These are phyloP conservation scores for Semicossyphus pulcher DNA, from an alignment of 2,113 vertebrate genomes.

Conservation along the genomic window DNA sequence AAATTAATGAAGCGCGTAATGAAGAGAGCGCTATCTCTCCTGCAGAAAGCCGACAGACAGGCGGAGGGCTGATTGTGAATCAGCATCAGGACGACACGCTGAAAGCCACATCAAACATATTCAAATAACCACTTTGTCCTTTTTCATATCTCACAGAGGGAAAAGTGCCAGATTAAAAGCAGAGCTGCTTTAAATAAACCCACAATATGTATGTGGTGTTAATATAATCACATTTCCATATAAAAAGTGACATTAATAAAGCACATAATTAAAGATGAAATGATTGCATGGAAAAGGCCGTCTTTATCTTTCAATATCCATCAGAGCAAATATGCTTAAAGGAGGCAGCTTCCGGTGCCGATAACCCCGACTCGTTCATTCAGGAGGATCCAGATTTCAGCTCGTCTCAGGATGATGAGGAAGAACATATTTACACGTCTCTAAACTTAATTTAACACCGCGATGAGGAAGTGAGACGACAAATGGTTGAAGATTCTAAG, in stretches of 20 bases:
- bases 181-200: conserved; percentile 66
- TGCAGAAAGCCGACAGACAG: conserved; percentile 70
- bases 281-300: conserved; percentile 70
- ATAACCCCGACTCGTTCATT: conserved; percentile 61
- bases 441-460: too few species aligned
- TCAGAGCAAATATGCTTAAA: conserved; percentile 72
- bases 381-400: neutral
- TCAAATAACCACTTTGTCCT: conserved; percentile 69
- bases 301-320: conserved; percentile 76
- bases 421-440: too few species aligned
- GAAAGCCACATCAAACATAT: conserved; percentile 81
- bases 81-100: conserved; percentile 63
- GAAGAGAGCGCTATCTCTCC: conserved; percentile 78
- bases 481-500: too few species aligned
- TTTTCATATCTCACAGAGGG: conserved; percentile 38
- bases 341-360: conserved; percentile 65
- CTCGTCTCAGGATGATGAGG: too few species aligned
- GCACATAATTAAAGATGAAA: conserved; percentile 82
- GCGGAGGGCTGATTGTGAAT: conserved; percentile 60
- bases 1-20: conserved; percentile 83
- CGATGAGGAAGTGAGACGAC: too few species aligned
- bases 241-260: conserved; percentile 77
- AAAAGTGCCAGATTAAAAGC: conserved; percentile 72
- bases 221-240: conserved; percentile 75
- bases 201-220: conserved; percentile 53